Percentiles rank a stretch among this genome's conserved stretches.
These are phyloP conservation scores for Ostrea edulis DNA, from an alignment of 1,140 invertebrate genomes.

Conservation along the genomic window DNA sequence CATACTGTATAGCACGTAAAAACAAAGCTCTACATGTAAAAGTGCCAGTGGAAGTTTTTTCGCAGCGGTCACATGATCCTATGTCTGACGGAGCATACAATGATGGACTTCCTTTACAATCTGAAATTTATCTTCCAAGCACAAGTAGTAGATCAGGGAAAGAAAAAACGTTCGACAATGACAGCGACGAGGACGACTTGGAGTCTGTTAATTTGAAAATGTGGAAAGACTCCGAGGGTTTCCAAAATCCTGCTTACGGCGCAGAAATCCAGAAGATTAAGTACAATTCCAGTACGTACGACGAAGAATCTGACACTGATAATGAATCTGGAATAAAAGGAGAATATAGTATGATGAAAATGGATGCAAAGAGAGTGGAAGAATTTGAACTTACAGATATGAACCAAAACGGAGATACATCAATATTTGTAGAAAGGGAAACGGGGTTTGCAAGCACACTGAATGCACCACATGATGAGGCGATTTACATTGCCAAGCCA, in stretches of 20 bases:
- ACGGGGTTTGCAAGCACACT: neutral
- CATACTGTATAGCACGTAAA: constrained; percentile 11
- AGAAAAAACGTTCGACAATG: neutral
- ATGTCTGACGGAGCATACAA: neutral
- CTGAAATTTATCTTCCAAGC: constrained; percentile 56
- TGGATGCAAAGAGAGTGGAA: neutral
- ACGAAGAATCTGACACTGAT: constrained; percentile 46
- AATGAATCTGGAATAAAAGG: constrained; percentile 53
- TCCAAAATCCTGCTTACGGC: constrained; percentile 47
- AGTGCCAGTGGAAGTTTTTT: constrained; percentile 47
- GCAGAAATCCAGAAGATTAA: constrained; percentile 28
- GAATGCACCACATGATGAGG: neutral
- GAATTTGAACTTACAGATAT: constrained; percentile 37
- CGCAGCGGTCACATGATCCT: constrained; percentile 16
- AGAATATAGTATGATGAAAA: constrained; percentile 43
- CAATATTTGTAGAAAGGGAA: neutral
- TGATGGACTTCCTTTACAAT: constrained; percentile 52
- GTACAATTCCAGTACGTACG: neutral
- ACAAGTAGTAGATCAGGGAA: neutral
- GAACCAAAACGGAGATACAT: neutral
- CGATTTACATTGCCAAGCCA: neutral
- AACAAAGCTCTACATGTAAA: constrained; percentile 44
- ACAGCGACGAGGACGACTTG: constrained; percentile 15
- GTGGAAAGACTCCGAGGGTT: constrained; percentile 11
- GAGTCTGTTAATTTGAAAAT: constrained; percentile 19